Percentiles rank a stretch among this genome's conserved stretches.
These are phyloP conservation scores for Porphyrio hochstetteri DNA, from an alignment of 2,113 vertebrate species.

Conservation along the genomic window DNA sequence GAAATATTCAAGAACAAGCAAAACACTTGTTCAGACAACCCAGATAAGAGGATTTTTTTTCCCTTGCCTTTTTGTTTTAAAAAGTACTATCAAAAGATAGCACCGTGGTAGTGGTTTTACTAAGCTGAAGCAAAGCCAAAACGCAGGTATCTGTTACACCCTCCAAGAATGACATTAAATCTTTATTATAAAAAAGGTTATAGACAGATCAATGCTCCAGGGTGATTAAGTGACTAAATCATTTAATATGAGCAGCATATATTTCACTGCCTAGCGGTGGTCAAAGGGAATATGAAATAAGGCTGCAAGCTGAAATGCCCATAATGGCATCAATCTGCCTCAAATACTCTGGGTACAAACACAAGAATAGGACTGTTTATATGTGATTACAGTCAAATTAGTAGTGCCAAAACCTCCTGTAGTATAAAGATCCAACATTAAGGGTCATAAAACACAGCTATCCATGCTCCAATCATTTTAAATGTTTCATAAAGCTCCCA, in stretches of 20 bases:
- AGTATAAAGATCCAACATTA: background rate
- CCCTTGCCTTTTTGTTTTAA: background rate
- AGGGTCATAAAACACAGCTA: background rate
- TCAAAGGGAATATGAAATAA: background rate
- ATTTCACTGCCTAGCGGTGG: background rate
- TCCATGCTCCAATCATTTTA: background rate
- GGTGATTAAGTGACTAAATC: slow-evolving; percentile 4
- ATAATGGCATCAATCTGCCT: background rate
- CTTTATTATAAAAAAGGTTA: background rate
- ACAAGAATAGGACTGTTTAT: background rate
- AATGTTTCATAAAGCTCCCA: background rate
- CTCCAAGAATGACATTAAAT: background rate
- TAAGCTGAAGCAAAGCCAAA: background rate
- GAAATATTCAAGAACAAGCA: background rate
- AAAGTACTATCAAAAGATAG: background rate
- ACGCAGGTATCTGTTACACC: background rate
- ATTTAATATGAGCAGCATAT: background rate
- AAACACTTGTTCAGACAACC: background rate
- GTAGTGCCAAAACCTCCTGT: background rate
- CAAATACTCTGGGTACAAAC: background rate
- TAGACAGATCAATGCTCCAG: background rate
- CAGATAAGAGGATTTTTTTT: background rate
- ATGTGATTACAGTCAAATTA: background rate
- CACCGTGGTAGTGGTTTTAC: background rate
- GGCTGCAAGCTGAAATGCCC: background rate